Percentiles rank a stretch among this genome's conserved stretches.
Evolutionary conservation across 2,113 vertebrate species (phyloP).

Genomic region (Candoia aspera): DNA sequence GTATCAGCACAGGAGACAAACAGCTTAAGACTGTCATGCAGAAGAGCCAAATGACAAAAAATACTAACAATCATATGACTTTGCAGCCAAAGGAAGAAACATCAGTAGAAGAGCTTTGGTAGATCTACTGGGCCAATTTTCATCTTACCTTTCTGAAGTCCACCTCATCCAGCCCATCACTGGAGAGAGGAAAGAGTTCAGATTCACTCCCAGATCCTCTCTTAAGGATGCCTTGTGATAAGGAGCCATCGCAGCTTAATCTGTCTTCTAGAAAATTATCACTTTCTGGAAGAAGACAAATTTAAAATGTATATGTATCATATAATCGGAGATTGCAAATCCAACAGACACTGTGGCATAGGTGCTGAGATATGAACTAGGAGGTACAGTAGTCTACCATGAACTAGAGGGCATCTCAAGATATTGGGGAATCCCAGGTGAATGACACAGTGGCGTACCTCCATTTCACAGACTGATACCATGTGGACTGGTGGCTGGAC

Average conservation of each 20-base stretch:
- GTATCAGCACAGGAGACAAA: not conserved
- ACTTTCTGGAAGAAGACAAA: conserved; percentile 65
- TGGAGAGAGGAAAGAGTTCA: conserved; percentile 70
- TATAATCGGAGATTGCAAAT: not conserved
- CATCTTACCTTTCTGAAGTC: conserved; percentile 76
- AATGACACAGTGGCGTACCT: not conserved
- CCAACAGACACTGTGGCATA: too few relatives aligned
- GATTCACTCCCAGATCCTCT: conserved; percentile 69
- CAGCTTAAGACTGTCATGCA: not conserved
- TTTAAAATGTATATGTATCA: not conserved
- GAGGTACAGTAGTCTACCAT: not conserved
- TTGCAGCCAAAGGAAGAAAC: not conserved
- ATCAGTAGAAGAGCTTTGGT: not conserved
- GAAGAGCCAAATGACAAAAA: not conserved
- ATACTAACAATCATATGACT: not conserved
- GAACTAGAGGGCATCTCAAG: not conserved
- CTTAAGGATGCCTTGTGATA: conserved; percentile 60
- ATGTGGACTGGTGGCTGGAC: not conserved
- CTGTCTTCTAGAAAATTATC: conserved; percentile 71
- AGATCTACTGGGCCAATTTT: not conserved
- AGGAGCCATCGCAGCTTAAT: conserved; percentile 58
- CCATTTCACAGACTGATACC: not conserved
- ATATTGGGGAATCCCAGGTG: not conserved
- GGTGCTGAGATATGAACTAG: not conserved
- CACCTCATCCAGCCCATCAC: conserved; percentile 73